Evolutionary conservation across 1,140 invertebrate genomes (phyloP).

Genomic region (Drosophila chauvacae): DNA sequence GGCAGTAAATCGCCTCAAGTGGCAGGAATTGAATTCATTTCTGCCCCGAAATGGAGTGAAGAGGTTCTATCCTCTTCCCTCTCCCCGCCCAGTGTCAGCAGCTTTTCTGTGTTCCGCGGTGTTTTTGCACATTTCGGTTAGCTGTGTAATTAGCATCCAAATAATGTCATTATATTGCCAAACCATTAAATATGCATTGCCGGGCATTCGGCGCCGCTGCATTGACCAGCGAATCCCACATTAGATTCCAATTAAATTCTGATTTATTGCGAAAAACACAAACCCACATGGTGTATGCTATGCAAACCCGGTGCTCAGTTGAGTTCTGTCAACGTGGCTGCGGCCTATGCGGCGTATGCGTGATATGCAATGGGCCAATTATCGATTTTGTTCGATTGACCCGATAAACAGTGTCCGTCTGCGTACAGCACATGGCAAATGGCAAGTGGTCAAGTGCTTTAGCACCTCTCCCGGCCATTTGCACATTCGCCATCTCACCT

Average conservation of each 20-base stretch:
- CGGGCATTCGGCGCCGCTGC: conserved; percentile 4
- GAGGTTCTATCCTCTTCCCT: background rate
- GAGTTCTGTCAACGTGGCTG: conserved; percentile 31
- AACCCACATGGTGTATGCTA: background rate
- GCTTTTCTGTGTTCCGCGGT: conserved; percentile 16
- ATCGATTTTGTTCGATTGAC: conserved; percentile 62
- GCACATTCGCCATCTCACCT: background rate
- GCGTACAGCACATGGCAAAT: conserved; percentile 12
- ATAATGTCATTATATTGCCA: conserved; percentile 72
- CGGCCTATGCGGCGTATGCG: conserved; percentile 58
- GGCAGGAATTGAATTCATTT: conserved; percentile 39
- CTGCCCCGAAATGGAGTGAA: background rate
- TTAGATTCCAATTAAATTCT: conserved; percentile 58
- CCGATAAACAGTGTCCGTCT: conserved; percentile 13
- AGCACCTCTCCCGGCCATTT: background rate
- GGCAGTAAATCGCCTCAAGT: conserved; percentile 29
- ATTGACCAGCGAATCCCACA: conserved; percentile 18
- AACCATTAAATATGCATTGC: conserved; percentile 71
- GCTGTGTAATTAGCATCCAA: conserved; percentile 70
- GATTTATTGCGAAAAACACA: conserved; percentile 42
- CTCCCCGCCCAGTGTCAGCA: background rate
- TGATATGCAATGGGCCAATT: conserved; percentile 57
- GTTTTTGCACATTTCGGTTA: conserved; percentile 42
- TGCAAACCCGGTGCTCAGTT: background rate
- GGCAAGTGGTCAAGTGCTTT: conserved; percentile 21